A percentile compares a stretch with the other conserved stretches of the same genome.
These are phyloP conservation scores for Hyposoter didymator DNA, from an alignment of 2,888 invertebrate species.

Conservation along the genomic window DNA sequence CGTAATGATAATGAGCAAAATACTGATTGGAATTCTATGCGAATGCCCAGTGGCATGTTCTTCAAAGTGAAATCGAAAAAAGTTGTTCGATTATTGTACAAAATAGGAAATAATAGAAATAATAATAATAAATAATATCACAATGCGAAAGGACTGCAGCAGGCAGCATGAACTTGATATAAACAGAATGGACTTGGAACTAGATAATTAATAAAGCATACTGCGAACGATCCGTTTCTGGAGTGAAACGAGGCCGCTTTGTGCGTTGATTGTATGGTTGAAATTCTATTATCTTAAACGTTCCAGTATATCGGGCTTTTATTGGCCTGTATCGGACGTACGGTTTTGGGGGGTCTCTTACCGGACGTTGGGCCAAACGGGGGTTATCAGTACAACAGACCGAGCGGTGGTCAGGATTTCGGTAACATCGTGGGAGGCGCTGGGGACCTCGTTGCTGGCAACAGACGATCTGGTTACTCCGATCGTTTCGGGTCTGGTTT, in stretches of 20 bases:
- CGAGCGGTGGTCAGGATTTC: constrained; percentile 71
- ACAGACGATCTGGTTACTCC: constrained; percentile 58
- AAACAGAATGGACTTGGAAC: neutral
- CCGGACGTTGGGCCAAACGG: constrained; percentile 75
- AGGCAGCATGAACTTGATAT: neutral
- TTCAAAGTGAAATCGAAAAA: neutral
- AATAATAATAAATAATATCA: neutral
- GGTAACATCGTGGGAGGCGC: constrained; percentile 52
- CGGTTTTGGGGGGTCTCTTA: constrained; percentile 77
- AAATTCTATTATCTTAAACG: constrained; percentile 28
- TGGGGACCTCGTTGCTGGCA: constrained; percentile 39
- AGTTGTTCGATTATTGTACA: neutral
- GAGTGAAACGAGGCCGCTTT: neutral
- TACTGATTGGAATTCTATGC: neutral
- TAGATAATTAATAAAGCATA: constrained; percentile 11
- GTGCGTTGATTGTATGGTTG: neutral
- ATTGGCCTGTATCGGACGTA: constrained; percentile 75
- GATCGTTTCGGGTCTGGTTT: constrained; percentile 65
- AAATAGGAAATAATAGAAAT: neutral
- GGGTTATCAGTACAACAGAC: constrained; percentile 81
- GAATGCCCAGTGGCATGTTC: no score
- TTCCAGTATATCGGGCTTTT: constrained; percentile 75
- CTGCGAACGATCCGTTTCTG: neutral
- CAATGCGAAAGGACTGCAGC: neutral
- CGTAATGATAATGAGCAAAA: neutral